Percentiles rank a stretch among this genome's conserved stretches.
These are phyloP conservation scores for Brevimyrus niger DNA, from an alignment of 2,113 vertebrate genomes.

Conservation along the genomic window DNA sequence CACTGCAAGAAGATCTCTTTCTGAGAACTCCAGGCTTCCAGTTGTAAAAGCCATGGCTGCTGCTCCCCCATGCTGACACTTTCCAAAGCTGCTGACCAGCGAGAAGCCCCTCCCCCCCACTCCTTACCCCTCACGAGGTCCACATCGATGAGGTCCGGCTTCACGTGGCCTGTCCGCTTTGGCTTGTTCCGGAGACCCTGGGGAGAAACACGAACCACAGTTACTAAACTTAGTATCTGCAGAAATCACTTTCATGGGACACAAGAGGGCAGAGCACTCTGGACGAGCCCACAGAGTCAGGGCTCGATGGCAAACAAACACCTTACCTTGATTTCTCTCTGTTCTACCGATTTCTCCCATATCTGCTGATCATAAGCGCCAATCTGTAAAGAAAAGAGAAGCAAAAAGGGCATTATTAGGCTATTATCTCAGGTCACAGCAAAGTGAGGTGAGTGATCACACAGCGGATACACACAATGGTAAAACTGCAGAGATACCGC, in stretches of 20 bases:
- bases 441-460: neutral
- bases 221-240: neutral
- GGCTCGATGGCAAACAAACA: neutral
- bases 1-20: neutral
- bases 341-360: conserved; percentile 99
- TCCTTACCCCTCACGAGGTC: conserved; percentile 92
- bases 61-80: neutral
- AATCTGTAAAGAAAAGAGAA: conserved; percentile 67
- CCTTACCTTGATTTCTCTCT: conserved; percentile 95
- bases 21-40: neutral
- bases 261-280: neutral
- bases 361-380: conserved; percentile 99
- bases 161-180: conserved; percentile 98
- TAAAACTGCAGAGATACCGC: neutral
- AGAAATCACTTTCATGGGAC: neutral
- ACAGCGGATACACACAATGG: neutral
- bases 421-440: neutral
- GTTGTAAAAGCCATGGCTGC: neutral
- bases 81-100: neutral
- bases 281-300: neutral
- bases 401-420: neutral
- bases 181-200: conserved; percentile 98
- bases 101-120: neutral
- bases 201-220: neutral
- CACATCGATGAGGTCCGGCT: conserved; percentile 97